Conservation (phyloP, 92 coral and sea anemone genomes). For the Pocillopora meandrina region DNA sequence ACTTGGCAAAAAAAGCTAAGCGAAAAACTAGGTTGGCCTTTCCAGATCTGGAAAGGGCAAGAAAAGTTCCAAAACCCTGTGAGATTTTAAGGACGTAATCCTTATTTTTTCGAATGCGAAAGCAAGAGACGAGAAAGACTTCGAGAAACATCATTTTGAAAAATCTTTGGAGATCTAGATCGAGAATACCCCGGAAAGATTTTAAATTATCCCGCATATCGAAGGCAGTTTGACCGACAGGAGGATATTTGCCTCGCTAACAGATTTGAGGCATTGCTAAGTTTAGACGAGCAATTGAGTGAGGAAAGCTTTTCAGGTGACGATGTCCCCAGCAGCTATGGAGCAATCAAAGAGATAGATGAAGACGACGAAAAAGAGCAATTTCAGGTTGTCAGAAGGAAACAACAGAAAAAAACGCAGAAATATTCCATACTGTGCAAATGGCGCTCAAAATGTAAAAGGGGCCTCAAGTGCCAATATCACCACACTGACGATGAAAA, state of each 20-base stretch:
- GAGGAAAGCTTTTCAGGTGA: not conserved
- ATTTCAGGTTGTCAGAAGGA: not conserved
- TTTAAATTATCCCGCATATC: slow-evolving; percentile 2
- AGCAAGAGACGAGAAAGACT: not conserved
- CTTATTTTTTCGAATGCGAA: slow-evolving; percentile 11
- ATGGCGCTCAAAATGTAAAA: slow-evolving; percentile 5
- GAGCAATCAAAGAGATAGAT: not conserved
- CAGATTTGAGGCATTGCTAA: not conserved
- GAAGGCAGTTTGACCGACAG: not conserved
- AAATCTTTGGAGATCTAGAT: slow-evolving; percentile 4
- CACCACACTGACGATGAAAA: slow-evolving; percentile 33
- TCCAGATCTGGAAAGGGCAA: slow-evolving; percentile 27
- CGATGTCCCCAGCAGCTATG: not conserved
- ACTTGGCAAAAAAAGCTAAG: slow-evolving; percentile 37
- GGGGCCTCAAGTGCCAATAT: not conserved
- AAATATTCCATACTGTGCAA: slow-evolving; percentile 14
- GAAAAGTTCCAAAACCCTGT: not conserved
- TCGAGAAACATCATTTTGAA: not conserved
- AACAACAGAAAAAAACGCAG: not conserved
- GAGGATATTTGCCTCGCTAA: slow-evolving; percentile 3
- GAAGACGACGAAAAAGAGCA: not conserved
- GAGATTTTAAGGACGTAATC: slow-evolving; percentile 14
- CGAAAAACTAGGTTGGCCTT: slow-evolving; percentile 39
- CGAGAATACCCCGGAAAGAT: slow-evolving; percentile 18
- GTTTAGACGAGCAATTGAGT: slow-evolving; percentile 9